These are phyloP conservation scores for Philaenus spumarius DNA, from an alignment of 1,140 invertebrate genomes.

Conservation along the genomic window DNA sequence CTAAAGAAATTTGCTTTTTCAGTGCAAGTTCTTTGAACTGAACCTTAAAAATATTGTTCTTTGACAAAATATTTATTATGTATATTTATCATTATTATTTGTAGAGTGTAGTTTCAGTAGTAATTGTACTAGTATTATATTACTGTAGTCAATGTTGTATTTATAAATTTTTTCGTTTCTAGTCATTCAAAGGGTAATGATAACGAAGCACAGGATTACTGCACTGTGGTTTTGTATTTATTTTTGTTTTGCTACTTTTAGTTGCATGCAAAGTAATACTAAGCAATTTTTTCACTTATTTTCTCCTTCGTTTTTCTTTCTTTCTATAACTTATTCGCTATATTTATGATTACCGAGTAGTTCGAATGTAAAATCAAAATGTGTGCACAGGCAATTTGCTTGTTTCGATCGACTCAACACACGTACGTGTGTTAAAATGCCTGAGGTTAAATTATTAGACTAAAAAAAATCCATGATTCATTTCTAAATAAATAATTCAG, in stretches of 20 bases:
- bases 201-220: background rate
- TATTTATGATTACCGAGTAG: too few species aligned
- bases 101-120: slow-evolving; percentile 25
- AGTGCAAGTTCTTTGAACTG: slow-evolving; percentile 9
- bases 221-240: background rate
- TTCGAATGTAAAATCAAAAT: too few species aligned
- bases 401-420: too few species aligned
- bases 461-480: too few species aligned
- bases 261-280: background rate
- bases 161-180: slow-evolving; percentile 15
- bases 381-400: too few species aligned
- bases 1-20: slow-evolving; percentile 19
- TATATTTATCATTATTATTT: slow-evolving; percentile 28
- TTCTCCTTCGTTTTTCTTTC: too few species aligned
- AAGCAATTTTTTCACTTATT: too few species aligned
- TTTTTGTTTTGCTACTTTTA: background rate
- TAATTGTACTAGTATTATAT: slow-evolving; percentile 26
- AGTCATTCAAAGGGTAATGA: background rate
- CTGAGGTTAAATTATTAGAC: too few species aligned
- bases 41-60: background rate
- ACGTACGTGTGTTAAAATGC: too few species aligned
- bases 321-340: too few species aligned
- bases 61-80: background rate
- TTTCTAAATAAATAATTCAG: too few species aligned
- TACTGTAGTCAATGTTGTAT: slow-evolving; percentile 27